These are phyloP conservation scores for Myrmophylax atrothorax DNA, from an alignment of 2,113 vertebrate genomes.

Conservation along the genomic window DNA sequence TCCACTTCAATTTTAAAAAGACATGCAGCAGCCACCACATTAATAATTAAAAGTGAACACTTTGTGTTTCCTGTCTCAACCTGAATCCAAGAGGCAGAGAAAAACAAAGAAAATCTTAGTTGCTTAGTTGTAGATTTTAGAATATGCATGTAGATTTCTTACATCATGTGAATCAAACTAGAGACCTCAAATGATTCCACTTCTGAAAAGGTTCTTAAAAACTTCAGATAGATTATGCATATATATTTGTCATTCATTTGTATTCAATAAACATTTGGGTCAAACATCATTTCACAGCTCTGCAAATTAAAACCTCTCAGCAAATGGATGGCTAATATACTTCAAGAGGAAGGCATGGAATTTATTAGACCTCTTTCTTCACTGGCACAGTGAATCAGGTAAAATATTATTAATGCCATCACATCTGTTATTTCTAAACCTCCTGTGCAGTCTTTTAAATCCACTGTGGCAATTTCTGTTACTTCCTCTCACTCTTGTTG, in stretches of 20 bases:
- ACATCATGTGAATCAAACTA: background rate
- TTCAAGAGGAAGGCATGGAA: slow-evolving; percentile 66
- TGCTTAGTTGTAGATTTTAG: background rate
- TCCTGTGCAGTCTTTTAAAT: slow-evolving; percentile 31
- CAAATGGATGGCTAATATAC: slow-evolving; percentile 54
- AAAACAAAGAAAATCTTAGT: background rate
- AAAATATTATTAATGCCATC: slow-evolving; percentile 57
- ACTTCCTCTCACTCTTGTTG: background rate
- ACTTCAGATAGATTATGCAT: background rate
- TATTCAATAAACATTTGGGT: slow-evolving; percentile 26
- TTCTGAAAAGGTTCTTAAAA: background rate
- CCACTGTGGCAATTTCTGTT: background rate
- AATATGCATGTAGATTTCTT: background rate
- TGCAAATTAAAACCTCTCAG: slow-evolving; percentile 60
- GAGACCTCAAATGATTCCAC: background rate
- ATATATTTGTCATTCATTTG: background rate
- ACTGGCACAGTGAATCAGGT: slow-evolving; percentile 10
- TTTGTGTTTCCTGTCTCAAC: background rate
- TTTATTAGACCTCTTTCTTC: slow-evolving; percentile 52
- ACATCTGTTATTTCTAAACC: slow-evolving; percentile 20
- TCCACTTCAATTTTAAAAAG: background rate
- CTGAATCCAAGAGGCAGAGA: background rate
- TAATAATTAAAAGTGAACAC: background rate
- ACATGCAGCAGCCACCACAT: background rate
- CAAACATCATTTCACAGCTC: slow-evolving; percentile 56